Evolutionary conservation across 2,888 invertebrate species (phyloP), one percentile per base, ranked within the genome.

Genomic region (Gisinianus flammeolus): DNA sequence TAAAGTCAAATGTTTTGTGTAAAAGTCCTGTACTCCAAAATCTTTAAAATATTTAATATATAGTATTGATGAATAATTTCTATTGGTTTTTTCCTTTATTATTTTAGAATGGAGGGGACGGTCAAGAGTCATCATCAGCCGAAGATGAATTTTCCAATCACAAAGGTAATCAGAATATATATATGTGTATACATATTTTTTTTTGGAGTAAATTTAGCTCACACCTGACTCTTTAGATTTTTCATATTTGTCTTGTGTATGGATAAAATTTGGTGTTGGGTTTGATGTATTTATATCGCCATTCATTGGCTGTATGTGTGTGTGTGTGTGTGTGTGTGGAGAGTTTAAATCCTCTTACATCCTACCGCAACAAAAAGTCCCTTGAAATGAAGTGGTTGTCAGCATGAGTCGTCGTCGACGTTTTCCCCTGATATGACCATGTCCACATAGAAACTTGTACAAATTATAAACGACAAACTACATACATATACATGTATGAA

Each of bases 351-450:
- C 6, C 44, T 10, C 8, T 44, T 44, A 44, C 16, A 24, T 28
- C 62, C 62, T 62, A 62, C 62, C 62, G 62, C 62, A 62, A 62
- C 62, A 62, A 26, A 62, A 62, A 62, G 26, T 58, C n/a, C n/a
- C 56, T 58, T 62, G 62, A 62, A 62, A 44, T 44, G 12, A 19
- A 44, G 44, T 62, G 62, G 26, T 62, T 62, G 62, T 62, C 62
- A 62, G 28, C 62, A 62, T 62, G 62, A 44, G 16, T 44, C 19
- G 44, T 44, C 44, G 16, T 44, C 12, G 44, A 44, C 19, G 12
- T 44, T 44, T 44, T 44, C 44, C 12, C 44, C 16, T 16, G 12
- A 44, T 1, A 44, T 6, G 19, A 16, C 2, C 8, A 44, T 44
- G 8, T 12, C 5, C 12, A 35, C 35, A 35, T 35, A 35, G 6